Evolutionary conservation across 2,888 invertebrate genomes (phyloP).

Genomic region (Chironomus riparius): DNA sequence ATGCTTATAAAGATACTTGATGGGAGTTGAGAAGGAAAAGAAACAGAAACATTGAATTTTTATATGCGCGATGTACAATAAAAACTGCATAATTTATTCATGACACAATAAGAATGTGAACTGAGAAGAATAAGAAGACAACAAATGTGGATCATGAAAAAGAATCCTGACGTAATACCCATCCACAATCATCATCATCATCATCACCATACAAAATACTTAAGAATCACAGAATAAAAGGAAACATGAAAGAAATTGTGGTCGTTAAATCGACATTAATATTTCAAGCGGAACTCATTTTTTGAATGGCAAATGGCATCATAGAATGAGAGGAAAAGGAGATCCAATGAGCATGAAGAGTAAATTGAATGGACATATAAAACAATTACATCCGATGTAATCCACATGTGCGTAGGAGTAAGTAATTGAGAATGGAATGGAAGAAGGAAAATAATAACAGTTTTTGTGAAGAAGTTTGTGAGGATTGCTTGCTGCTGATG

Average conservation of each 20-base stretch:
- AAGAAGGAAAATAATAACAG: not conserved
- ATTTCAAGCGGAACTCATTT: conserved; percentile 1
- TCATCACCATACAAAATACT: not conserved
- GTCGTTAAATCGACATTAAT: not conserved
- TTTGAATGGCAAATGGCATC: not conserved
- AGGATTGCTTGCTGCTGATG: too few species aligned
- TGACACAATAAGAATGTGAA: not conserved
- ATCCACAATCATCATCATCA: conserved; percentile 2
- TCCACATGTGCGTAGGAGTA: not conserved
- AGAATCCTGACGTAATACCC: not conserved
- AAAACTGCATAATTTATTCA: conserved; percentile 9
- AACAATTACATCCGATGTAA: conserved; percentile 5
- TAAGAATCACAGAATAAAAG: not conserved
- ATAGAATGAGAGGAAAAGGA: not conserved
- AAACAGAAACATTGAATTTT: too few species aligned
- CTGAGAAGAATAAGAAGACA: not conserved
- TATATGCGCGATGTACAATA: not conserved
- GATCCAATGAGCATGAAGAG: not conserved
- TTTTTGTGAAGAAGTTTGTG: not conserved
- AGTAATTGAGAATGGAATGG: too few species aligned
- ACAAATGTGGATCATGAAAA: not conserved
- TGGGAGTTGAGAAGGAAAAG: too few species aligned
- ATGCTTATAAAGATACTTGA: too few species aligned
- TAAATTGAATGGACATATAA: conserved; percentile 17
- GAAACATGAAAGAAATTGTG: not conserved